Base-by-base conservation (phyloP, 2,888 invertebrate genomes). In the Lottia scabra region DNA sequence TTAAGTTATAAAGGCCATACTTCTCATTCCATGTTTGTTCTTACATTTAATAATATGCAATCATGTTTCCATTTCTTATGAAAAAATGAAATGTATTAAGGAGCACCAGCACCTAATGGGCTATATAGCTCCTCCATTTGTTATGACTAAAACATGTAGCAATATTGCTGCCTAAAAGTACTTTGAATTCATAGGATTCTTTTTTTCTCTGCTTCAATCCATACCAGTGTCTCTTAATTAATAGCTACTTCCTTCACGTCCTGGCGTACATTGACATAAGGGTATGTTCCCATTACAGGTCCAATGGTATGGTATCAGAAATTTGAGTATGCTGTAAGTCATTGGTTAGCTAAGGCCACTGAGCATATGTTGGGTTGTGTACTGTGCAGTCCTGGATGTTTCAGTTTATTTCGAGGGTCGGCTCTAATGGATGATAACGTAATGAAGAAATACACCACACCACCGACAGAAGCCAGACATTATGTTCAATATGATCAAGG, bases 271-370 rank as follows among this genome's bases (percentile, higher is more conserved):
- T 62, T 56, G 16, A n/a, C 19, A 4, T n/a, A n/a, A n/a, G 23
- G 5, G 63, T 63, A 26, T 63, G 3, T 63, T 3, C 4, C 27
- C 2, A 15, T 26, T 16, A 1, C 78, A 93, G 93, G 95, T 67
- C 94, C 94, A 56, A 94, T 95, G 93, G 93, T 95, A 4, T 95
- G 95, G 95, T 95, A 95, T 85, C 95, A 95, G 90, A 93, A 93
- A 87, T 96, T 96, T 86, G 96, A 96, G 88, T 96, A 96, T 86
- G 96, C 96, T 0, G 94, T 96, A 77, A 96, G 96, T 5, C 96
- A 96, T 91, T 96, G 96, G 96, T 91, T 96, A 81, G 96, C 96
- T 89, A 96, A 96, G 89, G 94, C 96, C 12, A 95, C 96, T 0
- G 96, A 96, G 87, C 96, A 96, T 89, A 93, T 95, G 86, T 94